A percentile compares a stretch with the other conserved stretches of the same genome.
Evolutionary conservation across 2,113 vertebrate species (phyloP).

Genomic region (Amblyornis subalaris): DNA sequence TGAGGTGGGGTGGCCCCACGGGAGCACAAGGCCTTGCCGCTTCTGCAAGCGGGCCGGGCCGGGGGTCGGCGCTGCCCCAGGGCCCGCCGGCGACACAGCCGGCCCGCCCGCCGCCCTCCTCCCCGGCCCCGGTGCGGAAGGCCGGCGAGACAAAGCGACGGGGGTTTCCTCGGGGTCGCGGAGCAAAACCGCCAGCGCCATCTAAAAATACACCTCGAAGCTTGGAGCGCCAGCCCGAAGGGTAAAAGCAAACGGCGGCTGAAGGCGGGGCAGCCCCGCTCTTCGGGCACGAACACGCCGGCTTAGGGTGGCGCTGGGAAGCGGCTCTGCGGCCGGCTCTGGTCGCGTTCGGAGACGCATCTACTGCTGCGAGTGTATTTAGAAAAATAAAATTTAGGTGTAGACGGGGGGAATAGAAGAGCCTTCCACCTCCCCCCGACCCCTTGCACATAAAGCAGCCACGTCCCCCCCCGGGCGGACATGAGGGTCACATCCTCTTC

Average conservation of each 20-base stretch:
- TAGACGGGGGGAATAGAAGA: background rate
- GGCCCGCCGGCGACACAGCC: background rate
- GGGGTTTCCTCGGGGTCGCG: background rate
- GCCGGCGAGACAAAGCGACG: background rate
- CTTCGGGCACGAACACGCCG: background rate
- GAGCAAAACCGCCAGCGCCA: background rate
- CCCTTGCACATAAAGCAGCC: background rate
- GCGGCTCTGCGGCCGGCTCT: background rate
- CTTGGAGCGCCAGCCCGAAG: background rate
- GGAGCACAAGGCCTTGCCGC: background rate
- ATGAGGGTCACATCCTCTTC: slow-evolving; percentile 14
- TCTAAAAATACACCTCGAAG: background rate
- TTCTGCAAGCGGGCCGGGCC: no score
- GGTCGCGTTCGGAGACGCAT: background rate
- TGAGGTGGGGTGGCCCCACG: background rate
- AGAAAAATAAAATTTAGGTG: background rate
- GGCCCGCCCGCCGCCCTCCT: background rate
- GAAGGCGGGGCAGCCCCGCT: background rate
- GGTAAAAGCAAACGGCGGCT: background rate
- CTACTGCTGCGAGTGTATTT: background rate
- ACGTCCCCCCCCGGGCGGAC: background rate
- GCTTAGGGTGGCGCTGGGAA: background rate
- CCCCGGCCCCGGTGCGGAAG: background rate
- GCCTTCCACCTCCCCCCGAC: background rate
- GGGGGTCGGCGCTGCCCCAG: background rate